Conservation (phyloP, 2,113 vertebrate species). For the Lipotes vexillifer region DNA sequence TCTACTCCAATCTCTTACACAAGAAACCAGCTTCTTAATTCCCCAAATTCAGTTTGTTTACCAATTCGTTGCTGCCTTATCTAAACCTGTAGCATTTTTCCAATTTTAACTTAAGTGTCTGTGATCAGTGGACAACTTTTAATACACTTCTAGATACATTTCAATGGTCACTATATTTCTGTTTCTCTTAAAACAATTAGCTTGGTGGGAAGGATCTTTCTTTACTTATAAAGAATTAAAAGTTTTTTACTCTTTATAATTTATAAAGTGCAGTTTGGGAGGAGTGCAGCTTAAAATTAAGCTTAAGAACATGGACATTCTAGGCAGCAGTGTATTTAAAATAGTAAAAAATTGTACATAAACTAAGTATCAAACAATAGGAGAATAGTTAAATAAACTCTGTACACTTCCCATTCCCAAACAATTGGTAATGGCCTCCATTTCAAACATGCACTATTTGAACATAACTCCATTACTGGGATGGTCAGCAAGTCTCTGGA, state of each 20-base stretch:
- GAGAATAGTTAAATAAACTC: background rate
- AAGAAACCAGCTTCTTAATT: background rate
- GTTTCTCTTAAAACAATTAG: conserved; percentile 24
- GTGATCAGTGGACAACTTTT: background rate
- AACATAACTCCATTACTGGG: background rate
- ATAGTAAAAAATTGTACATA: background rate
- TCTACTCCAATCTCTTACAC: background rate
- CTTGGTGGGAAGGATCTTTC: background rate
- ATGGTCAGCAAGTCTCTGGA: background rate
- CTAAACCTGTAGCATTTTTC: background rate
- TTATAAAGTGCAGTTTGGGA: background rate
- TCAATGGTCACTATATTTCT: background rate
- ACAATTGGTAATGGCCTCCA: background rate
- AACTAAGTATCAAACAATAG: background rate
- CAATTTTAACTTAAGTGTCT: background rate
- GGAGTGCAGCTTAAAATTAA: conserved; percentile 1
- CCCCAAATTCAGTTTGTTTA: background rate
- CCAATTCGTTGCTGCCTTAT: background rate
- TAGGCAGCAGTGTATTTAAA: background rate
- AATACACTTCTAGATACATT: background rate
- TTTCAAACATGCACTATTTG: background rate
- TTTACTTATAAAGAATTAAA: background rate
- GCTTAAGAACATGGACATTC: background rate
- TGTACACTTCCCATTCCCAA: background rate
- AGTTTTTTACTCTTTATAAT: background rate